Evolutionary conservation across 2,113 vertebrate species (phyloP).

Genomic region (Penelope pileata): DNA sequence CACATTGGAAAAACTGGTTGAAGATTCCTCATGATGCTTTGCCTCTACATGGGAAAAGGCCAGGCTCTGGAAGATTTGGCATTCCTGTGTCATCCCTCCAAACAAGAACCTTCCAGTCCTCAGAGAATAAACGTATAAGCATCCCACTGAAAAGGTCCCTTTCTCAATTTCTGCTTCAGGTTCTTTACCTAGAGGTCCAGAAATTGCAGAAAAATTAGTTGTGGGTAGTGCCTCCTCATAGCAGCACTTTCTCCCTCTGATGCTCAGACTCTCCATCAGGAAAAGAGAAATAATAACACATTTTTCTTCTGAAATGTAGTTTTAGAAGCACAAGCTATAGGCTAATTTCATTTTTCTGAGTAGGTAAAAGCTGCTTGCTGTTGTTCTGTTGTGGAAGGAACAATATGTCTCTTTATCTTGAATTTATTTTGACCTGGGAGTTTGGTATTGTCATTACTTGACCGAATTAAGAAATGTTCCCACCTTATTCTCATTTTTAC

Average conservation of each 20-base stretch:
- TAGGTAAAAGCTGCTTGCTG: neutral
- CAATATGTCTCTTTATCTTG: neutral
- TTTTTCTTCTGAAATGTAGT: neutral
- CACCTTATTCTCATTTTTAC: neutral
- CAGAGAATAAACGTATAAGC: neutral
- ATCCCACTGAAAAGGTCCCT: neutral
- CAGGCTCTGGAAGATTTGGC: neutral
- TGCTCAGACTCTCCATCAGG: neutral
- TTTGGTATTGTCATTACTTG: neutral
- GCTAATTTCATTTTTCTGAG: neutral
- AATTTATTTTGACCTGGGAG: neutral
- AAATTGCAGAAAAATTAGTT: neutral
- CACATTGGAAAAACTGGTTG: neutral
- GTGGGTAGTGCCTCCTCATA: neutral
- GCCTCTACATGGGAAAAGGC: fast-evolving
- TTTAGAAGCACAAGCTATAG: neutral
- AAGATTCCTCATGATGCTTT: neutral
- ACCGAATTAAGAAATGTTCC: neutral
- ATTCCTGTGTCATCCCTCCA: neutral
- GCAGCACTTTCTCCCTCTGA: neutral
- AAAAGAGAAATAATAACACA: neutral
- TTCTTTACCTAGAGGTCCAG: neutral
- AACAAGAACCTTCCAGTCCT: neutral
- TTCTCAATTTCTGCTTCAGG: neutral
- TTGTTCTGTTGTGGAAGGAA: neutral